Conservation (phyloP, 2,888 invertebrate genomes). For the Monochamus alternatus region DNA sequence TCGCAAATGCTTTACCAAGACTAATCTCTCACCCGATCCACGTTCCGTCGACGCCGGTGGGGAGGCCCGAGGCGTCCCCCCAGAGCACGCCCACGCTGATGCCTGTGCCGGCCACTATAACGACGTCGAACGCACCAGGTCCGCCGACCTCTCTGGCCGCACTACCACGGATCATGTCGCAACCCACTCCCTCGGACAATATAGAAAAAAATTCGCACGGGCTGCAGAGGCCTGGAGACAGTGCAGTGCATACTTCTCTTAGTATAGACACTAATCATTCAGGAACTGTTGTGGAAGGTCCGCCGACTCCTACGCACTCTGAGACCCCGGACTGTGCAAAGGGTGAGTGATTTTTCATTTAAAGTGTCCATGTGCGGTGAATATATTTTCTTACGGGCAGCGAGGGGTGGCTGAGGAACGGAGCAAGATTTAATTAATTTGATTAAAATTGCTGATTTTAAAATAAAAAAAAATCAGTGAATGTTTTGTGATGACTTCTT, state of each 20-base stretch:
- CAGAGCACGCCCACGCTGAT: constrained; percentile 64
- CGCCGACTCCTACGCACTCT: constrained; percentile 86
- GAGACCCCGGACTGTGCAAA: constrained; percentile 80
- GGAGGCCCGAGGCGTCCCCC: constrained; percentile 62
- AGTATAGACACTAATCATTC: constrained; percentile 73
- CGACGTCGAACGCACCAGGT: constrained; percentile 69
- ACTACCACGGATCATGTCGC: constrained; percentile 72
- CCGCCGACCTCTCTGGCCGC: constrained; percentile 70
- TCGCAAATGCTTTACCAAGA: constrained; percentile 80
- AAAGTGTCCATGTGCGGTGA: constrained; percentile 4
- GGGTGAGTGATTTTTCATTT: constrained; percentile 70
- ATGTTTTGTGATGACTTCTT: too few relatives aligned
- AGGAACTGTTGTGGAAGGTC: constrained; percentile 73
- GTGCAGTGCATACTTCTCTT: constrained; percentile 68
- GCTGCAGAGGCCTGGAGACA: constrained; percentile 60
- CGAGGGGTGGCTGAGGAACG: constrained; percentile 9
- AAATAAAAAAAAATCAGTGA: too few relatives aligned
- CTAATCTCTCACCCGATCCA: constrained; percentile 74
- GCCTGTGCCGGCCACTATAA: constrained; percentile 69
- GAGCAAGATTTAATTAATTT: background rate
- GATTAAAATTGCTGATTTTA: background rate
- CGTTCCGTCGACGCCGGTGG: constrained; percentile 60
- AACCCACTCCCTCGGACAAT: constrained; percentile 65
- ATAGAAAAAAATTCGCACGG: constrained; percentile 62
- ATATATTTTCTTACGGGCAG: background rate